phyloP scores from a whole-genome alignment of 2,797 vertebrate species.

The Saxicola maurus region DNA sequence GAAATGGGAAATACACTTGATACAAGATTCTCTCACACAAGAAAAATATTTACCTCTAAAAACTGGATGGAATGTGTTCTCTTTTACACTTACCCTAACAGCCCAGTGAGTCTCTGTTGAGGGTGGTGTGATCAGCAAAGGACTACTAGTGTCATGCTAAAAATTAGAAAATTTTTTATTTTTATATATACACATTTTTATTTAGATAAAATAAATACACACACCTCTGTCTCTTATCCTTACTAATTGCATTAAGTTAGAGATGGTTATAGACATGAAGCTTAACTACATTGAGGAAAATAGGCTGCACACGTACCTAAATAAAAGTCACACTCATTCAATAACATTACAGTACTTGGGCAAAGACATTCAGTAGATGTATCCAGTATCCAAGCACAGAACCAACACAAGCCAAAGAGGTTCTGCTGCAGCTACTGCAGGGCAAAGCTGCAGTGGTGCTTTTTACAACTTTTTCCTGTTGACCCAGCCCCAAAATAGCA shows the following conservation, averaged over 20 bases:
- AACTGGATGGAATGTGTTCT: not conserved
- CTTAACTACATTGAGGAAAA: not conserved
- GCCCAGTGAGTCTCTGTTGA: constrained; percentile 88
- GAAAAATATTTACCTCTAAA: not conserved
- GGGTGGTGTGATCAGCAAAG: constrained; percentile 78
- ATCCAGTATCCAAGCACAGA: not conserved
- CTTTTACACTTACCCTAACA: constrained; percentile 84
- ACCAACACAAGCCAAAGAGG: not conserved
- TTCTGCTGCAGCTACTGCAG: not conserved
- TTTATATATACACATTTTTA: not conserved
- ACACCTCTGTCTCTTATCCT: not conserved
- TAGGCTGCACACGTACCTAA: not conserved
- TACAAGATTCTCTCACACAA: not conserved
- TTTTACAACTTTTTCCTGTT: not conserved
- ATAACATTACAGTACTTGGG: too few relatives aligned
- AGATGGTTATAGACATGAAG: not conserved
- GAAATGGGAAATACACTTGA: not conserved
- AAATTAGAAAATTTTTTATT: constrained; percentile 1
- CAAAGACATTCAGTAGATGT: not conserved
- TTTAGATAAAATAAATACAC: not conserved
- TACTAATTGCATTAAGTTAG: not conserved
- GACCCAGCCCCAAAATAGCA: not conserved
- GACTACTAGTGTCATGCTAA: constrained; percentile 91
- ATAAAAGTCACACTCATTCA: not conserved
- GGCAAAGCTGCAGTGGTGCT: not conserved